Evolutionary conservation across 2,113 vertebrate species (phyloP).

Genomic region (Pelusios castaneus): DNA sequence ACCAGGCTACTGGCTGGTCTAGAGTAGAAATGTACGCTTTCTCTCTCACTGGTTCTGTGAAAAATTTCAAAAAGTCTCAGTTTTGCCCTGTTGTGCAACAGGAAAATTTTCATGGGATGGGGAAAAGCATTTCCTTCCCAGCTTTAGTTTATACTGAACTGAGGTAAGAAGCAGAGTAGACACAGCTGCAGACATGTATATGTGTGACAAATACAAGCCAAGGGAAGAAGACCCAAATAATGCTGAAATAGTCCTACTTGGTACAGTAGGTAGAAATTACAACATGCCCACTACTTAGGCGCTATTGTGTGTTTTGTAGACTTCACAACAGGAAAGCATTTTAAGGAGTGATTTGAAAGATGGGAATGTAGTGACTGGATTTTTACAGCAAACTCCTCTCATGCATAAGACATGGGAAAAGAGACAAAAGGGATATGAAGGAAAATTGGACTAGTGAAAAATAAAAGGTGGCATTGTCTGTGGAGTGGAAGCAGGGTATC

Average conservation of each 20-base stretch:
- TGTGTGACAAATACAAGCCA: background rate
- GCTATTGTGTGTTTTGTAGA: accelerated
- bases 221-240: background rate
- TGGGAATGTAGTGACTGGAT: background rate
- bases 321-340: background rate
- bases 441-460: background rate
- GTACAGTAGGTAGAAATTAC: accelerated
- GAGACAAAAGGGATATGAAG: background rate
- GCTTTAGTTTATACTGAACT: background rate
- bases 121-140: background rate
- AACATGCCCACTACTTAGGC: accelerated
- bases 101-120: background rate
- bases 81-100: background rate
- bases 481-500: background rate
- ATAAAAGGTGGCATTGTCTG: accelerated
- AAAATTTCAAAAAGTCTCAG: background rate
- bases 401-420: background rate
- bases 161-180: background rate
- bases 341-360: background rate
- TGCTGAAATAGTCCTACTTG: background rate
- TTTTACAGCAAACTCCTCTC: too few relatives aligned
- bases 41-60: background rate
- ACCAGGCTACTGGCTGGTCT: background rate
- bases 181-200: background rate
- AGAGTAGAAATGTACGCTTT: too few relatives aligned